Conservation (phyloP, 2,797 vertebrate species). For the Valencia hispanica region DNA sequence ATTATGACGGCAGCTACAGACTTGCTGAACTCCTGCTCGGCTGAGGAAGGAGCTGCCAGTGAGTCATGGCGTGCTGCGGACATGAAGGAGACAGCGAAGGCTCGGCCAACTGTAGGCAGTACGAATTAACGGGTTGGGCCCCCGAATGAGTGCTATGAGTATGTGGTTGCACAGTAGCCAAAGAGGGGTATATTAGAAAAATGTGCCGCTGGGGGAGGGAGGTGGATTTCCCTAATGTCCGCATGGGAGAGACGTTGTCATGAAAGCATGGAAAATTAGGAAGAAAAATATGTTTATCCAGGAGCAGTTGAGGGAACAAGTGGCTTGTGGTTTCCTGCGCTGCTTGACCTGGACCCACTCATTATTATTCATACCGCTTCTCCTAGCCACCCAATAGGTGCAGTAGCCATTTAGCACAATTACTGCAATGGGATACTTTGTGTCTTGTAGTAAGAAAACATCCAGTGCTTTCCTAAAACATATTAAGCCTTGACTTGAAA, state of each 20-base stretch:
- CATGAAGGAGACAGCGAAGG: slow-evolving; percentile 63
- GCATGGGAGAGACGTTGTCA: slow-evolving; percentile 53
- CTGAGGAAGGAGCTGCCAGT: slow-evolving; percentile 65
- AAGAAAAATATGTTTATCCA: slow-evolving; percentile 59
- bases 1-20: slow-evolving; percentile 74
- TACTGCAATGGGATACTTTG: slow-evolving; percentile 52
- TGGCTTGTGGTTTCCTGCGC: slow-evolving; percentile 57
- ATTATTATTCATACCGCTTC: slow-evolving; percentile 70
- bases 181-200: slow-evolving; percentile 47
- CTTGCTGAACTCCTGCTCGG: slow-evolving; percentile 63
- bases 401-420: slow-evolving; percentile 55
- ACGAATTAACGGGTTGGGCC: slow-evolving; percentile 58
- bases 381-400: slow-evolving; percentile 57
- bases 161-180: slow-evolving; percentile 63
- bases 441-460: slow-evolving; percentile 38
- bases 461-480: slow-evolving; percentile 15
- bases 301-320: slow-evolving; percentile 50
- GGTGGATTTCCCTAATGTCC: slow-evolving; percentile 39
- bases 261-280: slow-evolving; percentile 59
- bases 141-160: slow-evolving; percentile 61
- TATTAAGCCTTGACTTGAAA: slow-evolving; percentile 10
- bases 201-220: background rate
- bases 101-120: slow-evolving; percentile 48
- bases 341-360: slow-evolving; percentile 39
- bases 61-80: slow-evolving; percentile 70